Evolutionary conservation across 1,140 invertebrate genomes (phyloP), one percentile per base, ranked within the genome.

Genomic region (Drosophila sturtevanti): DNA sequence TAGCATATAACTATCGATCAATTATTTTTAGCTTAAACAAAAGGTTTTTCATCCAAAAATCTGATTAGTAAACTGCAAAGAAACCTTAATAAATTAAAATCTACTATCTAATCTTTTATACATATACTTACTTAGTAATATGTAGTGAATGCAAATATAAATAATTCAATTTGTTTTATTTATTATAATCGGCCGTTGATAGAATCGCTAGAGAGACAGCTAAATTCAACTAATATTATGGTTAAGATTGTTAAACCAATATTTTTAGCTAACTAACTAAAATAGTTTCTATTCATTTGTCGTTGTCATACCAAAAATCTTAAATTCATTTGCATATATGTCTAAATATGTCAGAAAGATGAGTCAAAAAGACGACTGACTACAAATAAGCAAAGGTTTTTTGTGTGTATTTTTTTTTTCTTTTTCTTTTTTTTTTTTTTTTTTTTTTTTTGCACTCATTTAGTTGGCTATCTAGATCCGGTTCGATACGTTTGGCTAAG

Each of bases 381-480:
- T 58, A 34, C 37, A 55, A 37, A 56, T 22, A 58, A 58, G 44
- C 18, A 66, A 48, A 48, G 10, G 34, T 11, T 52, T 72, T 68
- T 22, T 44, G 34, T 31, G 63, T 56, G 35, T 67, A 44, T 72
- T 69, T 69, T 72, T 58, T 68, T 63, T 70, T 65, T 58, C 59
- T 62, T 34, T 41, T 66, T 63, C 70, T 70, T 79, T 16, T 67
- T 72, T 69, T 69, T 72, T 58, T 68, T 63, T 70, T 65, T 58
- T 63, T 62, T 34, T 41, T 66, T 63, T 74, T 70, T 79, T 16
- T 67, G 72, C 76, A 79, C 71, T 65, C 69, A 27, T 58, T 48
- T 38, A 73, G 74, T 78, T 71, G 56, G 68, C 63, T 74, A 78
- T 81, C 81, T 87, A 76, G 81, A 86, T 86, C 81, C 81, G 81